These are phyloP conservation scores for Phodopus roborovskii DNA, from an alignment of 2,113 vertebrate genomes.

Conservation along the genomic window DNA sequence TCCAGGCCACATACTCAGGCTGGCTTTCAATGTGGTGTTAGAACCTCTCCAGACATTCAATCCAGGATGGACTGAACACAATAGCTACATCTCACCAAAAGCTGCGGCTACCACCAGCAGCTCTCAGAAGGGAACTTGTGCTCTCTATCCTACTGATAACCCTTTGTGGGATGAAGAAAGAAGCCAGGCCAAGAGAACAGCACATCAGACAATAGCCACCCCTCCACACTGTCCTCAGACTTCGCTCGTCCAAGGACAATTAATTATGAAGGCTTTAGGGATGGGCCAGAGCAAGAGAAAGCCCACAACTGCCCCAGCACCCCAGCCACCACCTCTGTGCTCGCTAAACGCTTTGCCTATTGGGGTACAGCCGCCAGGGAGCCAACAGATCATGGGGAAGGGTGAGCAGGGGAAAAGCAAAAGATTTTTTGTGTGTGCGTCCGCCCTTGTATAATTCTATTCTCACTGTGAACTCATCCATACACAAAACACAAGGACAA, in stretches of 20 bases:
- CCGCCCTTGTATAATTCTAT: slow-evolving; percentile 91
- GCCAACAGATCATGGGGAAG: slow-evolving; percentile 84
- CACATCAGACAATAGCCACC: slow-evolving; percentile 91
- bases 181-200: slow-evolving; percentile 88
- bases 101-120: slow-evolving; percentile 84
- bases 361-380: slow-evolving; percentile 86
- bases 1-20: slow-evolving; percentile 83
- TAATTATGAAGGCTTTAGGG: slow-evolving; percentile 93
- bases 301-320: slow-evolving; percentile 83
- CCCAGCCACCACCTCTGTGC: slow-evolving; percentile 83
- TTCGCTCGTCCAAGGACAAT: slow-evolving; percentile 92
- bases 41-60: slow-evolving; percentile 85
- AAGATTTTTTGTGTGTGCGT: slow-evolving; percentile 87
- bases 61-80: slow-evolving; percentile 82
- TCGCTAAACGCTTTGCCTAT: slow-evolving; percentile 86
- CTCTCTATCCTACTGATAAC: slow-evolving; percentile 89
- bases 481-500: slow-evolving; percentile 90
- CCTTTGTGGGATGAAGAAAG: slow-evolving; percentile 88
- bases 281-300: slow-evolving; percentile 90
- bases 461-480: slow-evolving; percentile 91
- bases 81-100: slow-evolving; percentile 82
- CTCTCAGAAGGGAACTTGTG: slow-evolving; percentile 86
- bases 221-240: slow-evolving; percentile 89
- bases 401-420: slow-evolving; percentile 82
- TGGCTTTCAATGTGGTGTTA: slow-evolving; percentile 84